A percentile compares a stretch with the other conserved stretches of the same genome.
phyloP scores from a whole-genome alignment of 1,140 invertebrate species.

The Ctenoplectra terminalis region DNA sequence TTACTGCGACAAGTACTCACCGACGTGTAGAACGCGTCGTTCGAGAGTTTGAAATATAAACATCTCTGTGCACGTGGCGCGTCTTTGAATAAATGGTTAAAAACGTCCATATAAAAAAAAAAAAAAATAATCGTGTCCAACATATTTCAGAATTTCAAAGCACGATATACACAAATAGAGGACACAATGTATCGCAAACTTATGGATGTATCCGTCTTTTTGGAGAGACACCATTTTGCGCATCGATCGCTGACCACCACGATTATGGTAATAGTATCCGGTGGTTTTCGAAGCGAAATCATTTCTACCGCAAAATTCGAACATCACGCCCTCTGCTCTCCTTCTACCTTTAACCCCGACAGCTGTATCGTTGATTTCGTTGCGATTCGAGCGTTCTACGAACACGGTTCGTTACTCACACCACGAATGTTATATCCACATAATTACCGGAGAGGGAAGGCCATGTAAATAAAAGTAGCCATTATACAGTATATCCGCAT shows the following conservation, averaged over 20 bases:
- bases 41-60: too few relatives aligned
- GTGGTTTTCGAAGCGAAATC: slow-evolving; percentile 32
- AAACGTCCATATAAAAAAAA: too few relatives aligned
- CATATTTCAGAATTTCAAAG: background rate
- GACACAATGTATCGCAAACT: background rate
- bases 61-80: too few relatives aligned
- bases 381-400: slow-evolving; percentile 10
- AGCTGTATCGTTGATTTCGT: slow-evolving; percentile 8
- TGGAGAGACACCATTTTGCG: background rate
- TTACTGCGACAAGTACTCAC: too few relatives aligned
- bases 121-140: too few relatives aligned
- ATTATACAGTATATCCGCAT: background rate
- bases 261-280: slow-evolving; percentile 30
- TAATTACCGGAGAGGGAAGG: background rate
- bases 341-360: background rate
- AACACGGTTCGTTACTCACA: slow-evolving; percentile 43
- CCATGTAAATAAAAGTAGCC: slow-evolving; percentile 10
- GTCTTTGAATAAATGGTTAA: too few relatives aligned
- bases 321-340: background rate
- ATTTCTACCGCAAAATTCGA: slow-evolving; percentile 34
- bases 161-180: background rate
- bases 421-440: background rate
- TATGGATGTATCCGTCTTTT: background rate
- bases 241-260: slow-evolving; percentile 15
- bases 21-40: too few relatives aligned